phyloP scores from a whole-genome alignment of 2,113 vertebrate genomes.

The Chrysemys picta region DNA sequence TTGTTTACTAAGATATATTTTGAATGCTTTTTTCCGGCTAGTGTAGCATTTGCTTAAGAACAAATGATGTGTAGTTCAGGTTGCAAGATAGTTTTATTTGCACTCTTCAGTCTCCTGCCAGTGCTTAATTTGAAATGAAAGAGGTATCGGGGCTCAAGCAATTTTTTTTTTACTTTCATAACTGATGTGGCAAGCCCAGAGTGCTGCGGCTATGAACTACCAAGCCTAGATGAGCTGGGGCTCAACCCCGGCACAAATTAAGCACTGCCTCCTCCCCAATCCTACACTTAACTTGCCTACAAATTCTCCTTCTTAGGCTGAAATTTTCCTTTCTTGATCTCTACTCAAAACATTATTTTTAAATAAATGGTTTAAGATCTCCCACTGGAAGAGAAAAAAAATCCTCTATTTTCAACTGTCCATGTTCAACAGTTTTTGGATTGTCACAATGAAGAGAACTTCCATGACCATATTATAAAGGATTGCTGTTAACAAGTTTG shows the following conservation, averaged over 20 bases:
- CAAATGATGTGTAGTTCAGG: background rate
- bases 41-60: background rate
- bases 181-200: no score
- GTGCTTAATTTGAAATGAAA: no score
- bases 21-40: background rate
- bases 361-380: background rate
- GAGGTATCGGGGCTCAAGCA: no score
- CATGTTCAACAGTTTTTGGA: background rate
- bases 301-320: background rate
- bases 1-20: background rate
- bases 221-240: no score
- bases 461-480: background rate
- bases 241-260: no score
- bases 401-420: background rate
- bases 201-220: no score
- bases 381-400: background rate
- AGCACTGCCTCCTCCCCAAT: background rate
- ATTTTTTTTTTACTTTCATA: no score
- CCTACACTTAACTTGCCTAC: background rate
- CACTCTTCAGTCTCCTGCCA: background rate
- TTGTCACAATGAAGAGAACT: conserved; percentile 30
- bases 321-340: background rate
- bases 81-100: background rate
- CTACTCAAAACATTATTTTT: background rate
- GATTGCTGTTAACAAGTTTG: conserved; percentile 1